Evolutionary conservation across 2,888 invertebrate species (phyloP).

Genomic region (Dinocampus coccinellae): DNA sequence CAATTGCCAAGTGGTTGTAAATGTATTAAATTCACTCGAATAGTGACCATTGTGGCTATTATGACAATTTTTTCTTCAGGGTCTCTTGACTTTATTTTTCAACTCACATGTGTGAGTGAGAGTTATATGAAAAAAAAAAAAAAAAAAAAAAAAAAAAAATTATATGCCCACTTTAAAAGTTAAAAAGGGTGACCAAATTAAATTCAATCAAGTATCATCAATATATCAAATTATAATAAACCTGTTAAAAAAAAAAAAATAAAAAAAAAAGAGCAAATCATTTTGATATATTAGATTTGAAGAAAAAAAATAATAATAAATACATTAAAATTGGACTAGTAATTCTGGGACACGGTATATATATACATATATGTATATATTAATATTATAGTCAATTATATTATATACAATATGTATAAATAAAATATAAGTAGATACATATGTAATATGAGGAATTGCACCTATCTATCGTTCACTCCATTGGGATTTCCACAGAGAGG

Average conservation of each 20-base stretch:
- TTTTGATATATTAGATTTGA: neutral
- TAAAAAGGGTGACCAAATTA: neutral
- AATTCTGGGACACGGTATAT: neutral
- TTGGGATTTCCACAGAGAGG: slow-evolving; percentile 59
- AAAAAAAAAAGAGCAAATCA: neutral
- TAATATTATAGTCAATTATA: too few species aligned
- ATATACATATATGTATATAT: neutral
- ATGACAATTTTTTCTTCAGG: slow-evolving; percentile 38
- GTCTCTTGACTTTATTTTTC: slow-evolving; percentile 34
- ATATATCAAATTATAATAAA: neutral
- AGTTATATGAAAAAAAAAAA: too few species aligned
- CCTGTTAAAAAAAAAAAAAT: neutral
- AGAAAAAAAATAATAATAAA: neutral
- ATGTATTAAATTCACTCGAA: slow-evolving; percentile 56
- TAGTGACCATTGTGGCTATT: slow-evolving; percentile 34
- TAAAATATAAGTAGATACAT: neutral
- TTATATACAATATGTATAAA: neutral
- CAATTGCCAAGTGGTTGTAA: slow-evolving; percentile 59
- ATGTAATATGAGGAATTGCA: neutral
- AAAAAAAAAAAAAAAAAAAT: neutral
- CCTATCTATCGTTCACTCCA: slow-evolving; percentile 45
- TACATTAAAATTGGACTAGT: neutral
- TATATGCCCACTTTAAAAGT: neutral
- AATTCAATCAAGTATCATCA: neutral
- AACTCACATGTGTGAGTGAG: slow-evolving; percentile 33